Conservation (phyloP, 2,888 invertebrate species). For the Lasioglossum malachurum region DNA sequence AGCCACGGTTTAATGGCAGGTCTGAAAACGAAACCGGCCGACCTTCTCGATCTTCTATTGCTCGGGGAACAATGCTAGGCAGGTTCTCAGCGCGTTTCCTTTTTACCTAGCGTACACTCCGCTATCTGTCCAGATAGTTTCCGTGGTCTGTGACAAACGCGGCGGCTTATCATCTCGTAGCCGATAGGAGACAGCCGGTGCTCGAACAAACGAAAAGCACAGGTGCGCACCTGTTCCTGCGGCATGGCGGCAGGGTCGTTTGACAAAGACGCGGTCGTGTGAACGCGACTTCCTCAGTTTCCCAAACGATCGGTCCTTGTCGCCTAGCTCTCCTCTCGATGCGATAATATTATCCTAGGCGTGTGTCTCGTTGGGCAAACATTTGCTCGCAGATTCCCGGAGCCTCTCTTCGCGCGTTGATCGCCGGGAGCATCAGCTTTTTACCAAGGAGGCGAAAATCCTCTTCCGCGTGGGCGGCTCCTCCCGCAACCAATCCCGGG, state of each 20-base stretch:
- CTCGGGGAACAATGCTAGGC: conserved; percentile 45
- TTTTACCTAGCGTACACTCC: conserved; percentile 19
- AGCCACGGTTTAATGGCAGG: conserved; percentile 8
- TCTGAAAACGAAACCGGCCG: conserved; percentile 10
- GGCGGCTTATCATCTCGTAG: conserved; percentile 19
- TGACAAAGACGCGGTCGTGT: conserved; percentile 3
- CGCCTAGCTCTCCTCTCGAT: not conserved
- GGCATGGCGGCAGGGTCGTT: not conserved
- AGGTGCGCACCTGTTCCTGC: conserved; percentile 20
- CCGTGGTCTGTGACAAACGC: conserved; percentile 14
- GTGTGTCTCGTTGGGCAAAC: conserved; percentile 17
- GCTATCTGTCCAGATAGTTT: conserved; percentile 26
- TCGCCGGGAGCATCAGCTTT: not conserved
- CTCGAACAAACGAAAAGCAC: conserved; percentile 1
- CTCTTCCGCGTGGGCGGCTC: not conserved
- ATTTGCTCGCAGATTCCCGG: conserved; percentile 4
- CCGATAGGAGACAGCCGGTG: conserved; percentile 1
- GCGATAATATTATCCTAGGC: conserved; percentile 28
- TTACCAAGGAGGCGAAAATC: not conserved
- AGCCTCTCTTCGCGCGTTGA: not conserved
- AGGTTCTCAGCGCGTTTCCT: conserved; percentile 33
- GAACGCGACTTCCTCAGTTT: conserved; percentile 24
- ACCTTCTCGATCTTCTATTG: conserved; percentile 12
- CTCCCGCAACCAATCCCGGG: conserved; percentile 32
- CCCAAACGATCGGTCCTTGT: not conserved